Evolutionary conservation across 2,888 invertebrate species (phyloP).

Genomic region (Melipona beecheii): DNA sequence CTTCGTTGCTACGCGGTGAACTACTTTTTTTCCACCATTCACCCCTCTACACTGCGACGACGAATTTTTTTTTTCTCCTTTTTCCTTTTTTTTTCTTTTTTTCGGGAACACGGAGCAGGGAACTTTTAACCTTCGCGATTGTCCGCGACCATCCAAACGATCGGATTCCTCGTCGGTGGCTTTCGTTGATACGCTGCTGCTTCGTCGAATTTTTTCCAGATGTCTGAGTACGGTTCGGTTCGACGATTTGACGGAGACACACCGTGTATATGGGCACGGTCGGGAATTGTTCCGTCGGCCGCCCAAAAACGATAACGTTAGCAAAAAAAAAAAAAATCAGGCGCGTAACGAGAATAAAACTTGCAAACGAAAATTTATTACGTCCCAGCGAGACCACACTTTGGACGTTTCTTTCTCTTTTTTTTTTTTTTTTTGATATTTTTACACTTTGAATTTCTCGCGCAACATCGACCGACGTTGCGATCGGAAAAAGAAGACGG

Average conservation of each 20-base stretch:
- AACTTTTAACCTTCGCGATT: conserved; percentile 2
- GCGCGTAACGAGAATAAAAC: neutral
- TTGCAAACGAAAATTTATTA: neutral
- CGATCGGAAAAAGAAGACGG: neutral
- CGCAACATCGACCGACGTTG: neutral
- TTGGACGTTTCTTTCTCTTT: neutral
- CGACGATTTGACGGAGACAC: no score
- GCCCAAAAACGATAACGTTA: no score
- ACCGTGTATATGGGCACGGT: no score
- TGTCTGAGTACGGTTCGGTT: no score
- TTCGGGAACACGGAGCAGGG: conserved; percentile 1
- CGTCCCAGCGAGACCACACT: neutral
- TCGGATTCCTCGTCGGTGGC: neutral
- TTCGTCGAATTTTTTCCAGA: neutral
- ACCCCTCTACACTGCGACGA: neutral
- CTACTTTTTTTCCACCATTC: conserved; percentile 20
- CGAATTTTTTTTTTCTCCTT: neutral
- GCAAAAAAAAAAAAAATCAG: no score
- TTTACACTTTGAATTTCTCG: neutral
- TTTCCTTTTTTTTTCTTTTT: neutral
- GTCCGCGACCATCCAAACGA: neutral
- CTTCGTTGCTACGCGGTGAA: conserved; percentile 32
- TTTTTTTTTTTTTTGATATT: neutral
- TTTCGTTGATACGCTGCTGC: neutral
- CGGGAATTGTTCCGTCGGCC: no score